Percentiles rank a stretch among this genome's conserved stretches.
These are phyloP conservation scores for Hemichromis elongatus DNA, from an alignment of 2,113 vertebrate genomes.

Conservation along the genomic window DNA sequence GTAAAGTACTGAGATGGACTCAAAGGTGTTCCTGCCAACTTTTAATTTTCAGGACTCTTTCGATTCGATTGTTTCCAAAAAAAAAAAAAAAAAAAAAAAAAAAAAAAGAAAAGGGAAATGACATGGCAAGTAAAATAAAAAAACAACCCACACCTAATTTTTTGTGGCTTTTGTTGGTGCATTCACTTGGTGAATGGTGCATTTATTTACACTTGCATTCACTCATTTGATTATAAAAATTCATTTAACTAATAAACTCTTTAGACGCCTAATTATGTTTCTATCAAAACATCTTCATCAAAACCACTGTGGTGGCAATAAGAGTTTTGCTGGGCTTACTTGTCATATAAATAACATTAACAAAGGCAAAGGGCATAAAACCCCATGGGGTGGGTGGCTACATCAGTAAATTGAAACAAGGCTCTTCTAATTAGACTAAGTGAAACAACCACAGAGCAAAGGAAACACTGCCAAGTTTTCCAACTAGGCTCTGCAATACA, in stretches of 20 bases:
- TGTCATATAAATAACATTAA: slow-evolving; percentile 31
- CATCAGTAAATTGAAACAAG: slow-evolving; percentile 36
- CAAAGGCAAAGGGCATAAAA: slow-evolving; percentile 23
- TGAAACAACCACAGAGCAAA: slow-evolving; percentile 16
- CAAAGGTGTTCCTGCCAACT: not conserved
- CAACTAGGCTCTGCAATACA: not conserved
- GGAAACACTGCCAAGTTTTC: not conserved
- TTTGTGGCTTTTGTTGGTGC: not conserved
- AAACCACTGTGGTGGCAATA: not conserved
- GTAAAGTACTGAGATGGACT: not conserved
- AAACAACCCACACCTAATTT: not conserved
- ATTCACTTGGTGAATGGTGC: not conserved
- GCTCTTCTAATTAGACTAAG: slow-evolving; percentile 20
- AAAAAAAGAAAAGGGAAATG: not conserved
- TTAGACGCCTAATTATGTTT: not conserved
- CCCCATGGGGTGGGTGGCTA: slow-evolving; percentile 3
- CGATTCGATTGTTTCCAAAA: not conserved
- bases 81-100: not conserved
- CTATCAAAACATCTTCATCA: slow-evolving; percentile 9
- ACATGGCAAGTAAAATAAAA: not conserved
- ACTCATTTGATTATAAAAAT: not conserved
- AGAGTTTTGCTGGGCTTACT: not conserved
- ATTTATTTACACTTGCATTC: not conserved
- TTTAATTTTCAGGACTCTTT: not conserved
- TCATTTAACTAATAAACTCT: not conserved